Evolutionary conservation across 2,113 vertebrate species (phyloP).

Genomic region (Atrichornis clamosus): DNA sequence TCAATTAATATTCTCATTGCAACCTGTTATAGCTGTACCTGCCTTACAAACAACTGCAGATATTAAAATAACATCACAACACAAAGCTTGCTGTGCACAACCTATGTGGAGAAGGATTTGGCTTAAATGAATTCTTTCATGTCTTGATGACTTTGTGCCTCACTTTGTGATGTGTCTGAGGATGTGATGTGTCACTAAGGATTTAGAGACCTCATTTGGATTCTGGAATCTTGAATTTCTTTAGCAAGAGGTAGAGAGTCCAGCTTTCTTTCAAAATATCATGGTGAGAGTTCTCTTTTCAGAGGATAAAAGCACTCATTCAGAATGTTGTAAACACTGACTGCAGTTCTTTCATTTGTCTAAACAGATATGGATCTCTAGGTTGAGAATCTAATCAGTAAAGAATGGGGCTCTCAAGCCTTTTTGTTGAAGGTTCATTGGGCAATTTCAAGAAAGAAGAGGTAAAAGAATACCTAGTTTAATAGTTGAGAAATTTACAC

Average conservation of each 20-base stretch:
- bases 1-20: constrained; percentile 1
- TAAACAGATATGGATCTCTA: background rate
- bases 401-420: background rate
- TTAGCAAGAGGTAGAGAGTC: background rate
- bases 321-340: background rate
- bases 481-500: background rate
- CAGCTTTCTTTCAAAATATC: background rate
- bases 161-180: background rate
- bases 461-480: background rate
- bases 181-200: background rate
- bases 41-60: background rate
- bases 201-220: background rate
- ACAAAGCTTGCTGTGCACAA: background rate
- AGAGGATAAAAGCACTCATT: background rate
- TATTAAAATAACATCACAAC: background rate
- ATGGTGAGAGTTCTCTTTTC: background rate
- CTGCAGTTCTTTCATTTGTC: background rate
- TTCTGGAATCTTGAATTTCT: background rate
- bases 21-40: background rate
- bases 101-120: background rate
- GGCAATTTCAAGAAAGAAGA: background rate
- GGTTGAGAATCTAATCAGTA: background rate
- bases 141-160: background rate
- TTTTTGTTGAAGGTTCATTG: background rate
- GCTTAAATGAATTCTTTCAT: background rate